Evolutionary conservation across 2,888 invertebrate species (phyloP).

Genomic region (Scelioninae gen. 1): DNA sequence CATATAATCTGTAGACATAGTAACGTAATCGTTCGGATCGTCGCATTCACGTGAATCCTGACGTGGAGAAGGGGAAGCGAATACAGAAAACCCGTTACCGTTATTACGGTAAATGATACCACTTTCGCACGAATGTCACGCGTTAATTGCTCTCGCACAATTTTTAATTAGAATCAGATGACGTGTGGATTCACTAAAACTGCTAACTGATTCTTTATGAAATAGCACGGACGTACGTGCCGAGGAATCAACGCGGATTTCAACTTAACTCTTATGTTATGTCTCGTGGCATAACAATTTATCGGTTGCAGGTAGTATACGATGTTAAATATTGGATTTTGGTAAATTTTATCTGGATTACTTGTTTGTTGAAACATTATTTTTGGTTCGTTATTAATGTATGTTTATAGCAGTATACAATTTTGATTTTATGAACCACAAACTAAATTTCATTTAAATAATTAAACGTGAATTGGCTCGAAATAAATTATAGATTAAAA

Average conservation of each 20-base stretch:
- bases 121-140: conserved; percentile 63
- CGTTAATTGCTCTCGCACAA: conserved; percentile 50
- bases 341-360: too few species aligned
- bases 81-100: conserved; percentile 49
- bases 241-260: conserved; percentile 21
- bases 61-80: conserved; percentile 13
- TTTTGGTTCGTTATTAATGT: too few species aligned
- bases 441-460: too few species aligned
- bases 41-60: conserved; percentile 46
- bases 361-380: too few species aligned
- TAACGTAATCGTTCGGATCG: conserved; percentile 39
- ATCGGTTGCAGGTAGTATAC: background rate
- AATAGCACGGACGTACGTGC: conserved; percentile 1
- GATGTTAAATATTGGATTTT: too few species aligned
- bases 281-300: background rate
- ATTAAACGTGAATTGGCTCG: too few species aligned
- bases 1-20: conserved; percentile 42
- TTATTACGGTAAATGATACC: conserved; percentile 66
- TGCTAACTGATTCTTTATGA: conserved; percentile 29
- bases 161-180: conserved; percentile 50
- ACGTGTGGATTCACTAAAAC: conserved; percentile 28
- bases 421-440: too few species aligned
- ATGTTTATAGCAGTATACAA: too few species aligned
- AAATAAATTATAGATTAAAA: too few species aligned
- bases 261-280: too few species aligned